phyloP scores from a whole-genome alignment of 2,888 invertebrate species.

The Xanthorhoe spadicearia region DNA sequence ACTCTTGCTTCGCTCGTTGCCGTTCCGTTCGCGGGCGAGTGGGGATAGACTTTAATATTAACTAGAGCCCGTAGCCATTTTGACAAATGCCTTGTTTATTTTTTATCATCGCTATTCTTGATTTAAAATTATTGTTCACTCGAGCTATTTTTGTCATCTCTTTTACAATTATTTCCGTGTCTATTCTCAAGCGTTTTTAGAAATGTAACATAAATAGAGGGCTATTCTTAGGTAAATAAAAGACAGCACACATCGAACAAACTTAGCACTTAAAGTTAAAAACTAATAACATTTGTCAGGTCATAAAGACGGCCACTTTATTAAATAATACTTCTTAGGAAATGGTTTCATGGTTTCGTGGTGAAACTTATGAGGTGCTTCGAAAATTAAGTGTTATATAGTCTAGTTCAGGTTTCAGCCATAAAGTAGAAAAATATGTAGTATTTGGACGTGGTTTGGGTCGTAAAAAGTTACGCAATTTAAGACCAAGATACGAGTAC shows the following conservation, averaged over 20 bases:
- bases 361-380: slow-evolving; percentile 5
- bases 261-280: not conserved
- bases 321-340: slow-evolving; percentile 8
- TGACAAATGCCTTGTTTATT: too few species aligned
- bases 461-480: not conserved
- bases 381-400: not conserved
- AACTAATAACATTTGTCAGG: slow-evolving; percentile 26
- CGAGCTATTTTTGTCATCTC: too few species aligned
- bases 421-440: not conserved
- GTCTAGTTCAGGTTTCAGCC: not conserved
- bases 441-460: not conserved
- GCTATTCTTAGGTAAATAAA: not conserved
- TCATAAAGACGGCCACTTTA: slow-evolving; percentile 17
- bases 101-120: too few species aligned
- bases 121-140: too few species aligned
- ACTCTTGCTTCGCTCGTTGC: too few species aligned
- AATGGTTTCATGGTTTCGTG: slow-evolving; percentile 12
- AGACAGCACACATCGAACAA: not conserved
- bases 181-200: too few species aligned
- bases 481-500: too few species aligned
- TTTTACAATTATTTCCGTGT: too few species aligned
- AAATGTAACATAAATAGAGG: too few species aligned
- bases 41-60: too few species aligned
- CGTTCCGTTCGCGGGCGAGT: too few species aligned
- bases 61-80: too few species aligned